These are phyloP conservation scores for Saguinus imperator DNA, from an alignment of 2,113 vertebrate genomes.

Conservation along the genomic window DNA sequence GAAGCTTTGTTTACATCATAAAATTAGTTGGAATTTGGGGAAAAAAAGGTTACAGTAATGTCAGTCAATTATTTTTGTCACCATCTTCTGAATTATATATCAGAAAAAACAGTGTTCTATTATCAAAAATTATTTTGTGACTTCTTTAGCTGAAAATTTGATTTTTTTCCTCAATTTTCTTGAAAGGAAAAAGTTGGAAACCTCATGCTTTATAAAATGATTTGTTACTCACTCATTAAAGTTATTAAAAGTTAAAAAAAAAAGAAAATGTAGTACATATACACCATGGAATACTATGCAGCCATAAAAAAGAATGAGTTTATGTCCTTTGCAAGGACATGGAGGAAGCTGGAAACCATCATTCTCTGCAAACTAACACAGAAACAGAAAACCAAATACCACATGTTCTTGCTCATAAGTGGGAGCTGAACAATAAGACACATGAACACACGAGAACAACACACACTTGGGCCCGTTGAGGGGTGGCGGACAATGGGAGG, in stretches of 20 bases:
- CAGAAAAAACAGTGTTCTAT: neutral
- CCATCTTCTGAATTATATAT: neutral
- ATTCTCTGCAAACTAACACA: too few species aligned
- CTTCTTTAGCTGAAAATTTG: slow-evolving; percentile 20
- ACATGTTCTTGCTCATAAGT: too few species aligned
- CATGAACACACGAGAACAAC: too few species aligned
- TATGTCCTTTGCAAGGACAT: too few species aligned
- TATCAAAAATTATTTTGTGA: neutral
- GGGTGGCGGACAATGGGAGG: too few species aligned
- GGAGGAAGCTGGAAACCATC: too few species aligned
- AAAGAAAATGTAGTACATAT: too few species aligned
- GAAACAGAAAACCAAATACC: too few species aligned
- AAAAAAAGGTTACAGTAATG: neutral
- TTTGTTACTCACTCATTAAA: slow-evolving; percentile 37
- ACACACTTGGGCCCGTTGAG: too few species aligned
- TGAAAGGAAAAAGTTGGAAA: slow-evolving; percentile 41
- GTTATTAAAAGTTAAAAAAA: neutral
- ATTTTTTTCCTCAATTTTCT: slow-evolving; percentile 50
- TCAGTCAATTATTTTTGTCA: neutral
- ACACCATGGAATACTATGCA: too few species aligned
- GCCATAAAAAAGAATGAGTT: too few species aligned
- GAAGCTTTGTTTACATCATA: neutral
- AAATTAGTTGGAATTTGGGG: neutral
- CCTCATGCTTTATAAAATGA: neutral
- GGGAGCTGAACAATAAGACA: too few species aligned